Conservation (phyloP, 53 echinoderm and acorn worm genomes). For the Echinarachnius parma region DNA sequence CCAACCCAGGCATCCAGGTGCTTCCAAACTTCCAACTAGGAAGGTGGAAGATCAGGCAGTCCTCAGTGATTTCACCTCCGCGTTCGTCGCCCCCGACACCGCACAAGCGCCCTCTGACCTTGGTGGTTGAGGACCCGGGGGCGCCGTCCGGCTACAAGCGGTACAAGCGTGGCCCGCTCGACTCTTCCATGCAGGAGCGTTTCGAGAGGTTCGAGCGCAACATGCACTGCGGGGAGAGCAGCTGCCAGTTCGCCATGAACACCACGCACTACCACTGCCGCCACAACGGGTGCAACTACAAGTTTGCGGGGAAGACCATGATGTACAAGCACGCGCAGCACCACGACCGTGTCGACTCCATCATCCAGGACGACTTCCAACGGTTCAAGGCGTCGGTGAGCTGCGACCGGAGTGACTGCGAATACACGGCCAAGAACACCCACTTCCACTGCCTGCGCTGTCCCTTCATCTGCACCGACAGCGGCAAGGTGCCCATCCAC, state of each 20-base stretch:
- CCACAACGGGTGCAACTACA: conserved; percentile 87
- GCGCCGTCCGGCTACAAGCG: conserved; percentile 95
- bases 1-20: conserved; percentile 18
- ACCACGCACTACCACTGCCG: conserved; percentile 99
- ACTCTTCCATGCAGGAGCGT: conserved; percentile 88
- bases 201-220: conserved; percentile 92
- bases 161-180: conserved; percentile 92
- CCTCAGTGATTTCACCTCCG: conserved; percentile 34
- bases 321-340: conserved; percentile 99
- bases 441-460: conserved; percentile 99
- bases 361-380: conserved; percentile 95
- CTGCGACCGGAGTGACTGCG: conserved; percentile 80
- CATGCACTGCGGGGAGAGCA: conserved; percentile 69
- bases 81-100: conserved; percentile 22
- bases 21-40: conserved; percentile 46
- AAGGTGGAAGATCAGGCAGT: conserved; percentile 37
- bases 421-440: conserved; percentile 86
- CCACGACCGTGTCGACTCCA: conserved; percentile 95
- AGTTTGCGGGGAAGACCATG: conserved; percentile 97
- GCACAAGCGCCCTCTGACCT: conserved; percentile 78
- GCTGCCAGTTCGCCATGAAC: conserved; percentile 92
- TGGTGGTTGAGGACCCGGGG: conserved; percentile 92
- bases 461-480: conserved; percentile 93
- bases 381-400: conserved; percentile 84
- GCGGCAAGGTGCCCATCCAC: conserved; percentile 93